Evolutionary conservation across 2,888 invertebrate genomes (phyloP).

Genomic region (Thecophora atra): DNA sequence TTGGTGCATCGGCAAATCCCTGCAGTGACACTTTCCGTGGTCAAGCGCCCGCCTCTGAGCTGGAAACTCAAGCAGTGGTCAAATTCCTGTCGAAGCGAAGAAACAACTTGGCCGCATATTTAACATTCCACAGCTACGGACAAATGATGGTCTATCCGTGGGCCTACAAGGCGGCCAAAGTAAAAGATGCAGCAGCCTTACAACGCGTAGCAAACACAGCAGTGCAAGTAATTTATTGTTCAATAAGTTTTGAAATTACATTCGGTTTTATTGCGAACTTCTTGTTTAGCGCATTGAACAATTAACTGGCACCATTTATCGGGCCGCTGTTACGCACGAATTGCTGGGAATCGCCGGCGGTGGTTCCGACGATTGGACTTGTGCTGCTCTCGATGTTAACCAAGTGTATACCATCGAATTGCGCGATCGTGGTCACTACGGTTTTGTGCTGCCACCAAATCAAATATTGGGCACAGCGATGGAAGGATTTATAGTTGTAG

Average conservation of each 20-base stretch:
- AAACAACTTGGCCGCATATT: constrained; percentile 71
- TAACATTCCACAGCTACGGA: constrained; percentile 81
- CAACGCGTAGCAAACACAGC: constrained; percentile 57
- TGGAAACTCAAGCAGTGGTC: constrained; percentile 78
- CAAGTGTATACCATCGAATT: constrained; percentile 63
- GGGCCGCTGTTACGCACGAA: constrained; percentile 57
- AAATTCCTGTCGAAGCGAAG: constrained; percentile 68
- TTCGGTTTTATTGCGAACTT: neutral
- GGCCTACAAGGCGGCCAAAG: constrained; percentile 61
- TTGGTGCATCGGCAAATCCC: constrained; percentile 70
- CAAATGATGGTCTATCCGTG: constrained; percentile 62
- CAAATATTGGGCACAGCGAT: constrained; percentile 57
- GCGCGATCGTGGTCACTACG: constrained; percentile 59
- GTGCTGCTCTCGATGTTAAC: constrained; percentile 53
- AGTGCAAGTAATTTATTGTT: constrained; percentile 41
- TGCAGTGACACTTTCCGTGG: constrained; percentile 86
- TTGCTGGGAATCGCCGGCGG: constrained; percentile 62
- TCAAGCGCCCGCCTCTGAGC: constrained; percentile 80
- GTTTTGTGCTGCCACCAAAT: constrained; percentile 59
- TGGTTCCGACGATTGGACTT: constrained; percentile 64
- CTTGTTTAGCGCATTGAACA: constrained; percentile 51
- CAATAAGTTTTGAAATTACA: constrained; percentile 3
- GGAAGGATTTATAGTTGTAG: constrained; percentile 58
- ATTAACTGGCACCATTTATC: constrained; percentile 56
- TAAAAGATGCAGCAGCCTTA: constrained; percentile 52